Conservation (phyloP, 2,888 invertebrate genomes). For the Caenorhabditis becei region DNA sequence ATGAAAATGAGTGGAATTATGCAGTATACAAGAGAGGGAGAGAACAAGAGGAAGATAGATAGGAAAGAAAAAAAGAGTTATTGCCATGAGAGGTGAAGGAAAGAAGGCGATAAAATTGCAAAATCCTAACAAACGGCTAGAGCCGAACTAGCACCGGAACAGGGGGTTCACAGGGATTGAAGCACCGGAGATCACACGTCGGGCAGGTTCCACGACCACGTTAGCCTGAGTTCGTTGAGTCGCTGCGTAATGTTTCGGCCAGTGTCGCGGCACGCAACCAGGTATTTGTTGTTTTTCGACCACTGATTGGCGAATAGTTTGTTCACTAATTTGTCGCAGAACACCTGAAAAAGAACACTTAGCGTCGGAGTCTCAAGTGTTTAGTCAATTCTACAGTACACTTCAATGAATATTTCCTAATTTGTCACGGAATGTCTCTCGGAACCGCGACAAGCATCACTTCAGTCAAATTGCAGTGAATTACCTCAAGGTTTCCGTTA, state of each 20-base stretch:
- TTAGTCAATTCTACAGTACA: not conserved
- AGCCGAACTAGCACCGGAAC: constrained; percentile 11
- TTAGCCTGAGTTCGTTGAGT: constrained; percentile 77
- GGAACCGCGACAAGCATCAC: no score
- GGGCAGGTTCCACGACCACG: constrained; percentile 80
- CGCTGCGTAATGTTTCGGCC: constrained; percentile 74
- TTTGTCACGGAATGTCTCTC: not conserved
- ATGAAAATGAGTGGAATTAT: constrained; percentile 26
- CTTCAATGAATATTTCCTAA: not conserved
- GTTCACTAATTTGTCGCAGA: constrained; percentile 80
- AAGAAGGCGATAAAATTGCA: constrained; percentile 36
- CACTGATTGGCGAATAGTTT: constrained; percentile 80
- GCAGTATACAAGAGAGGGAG: not conserved
- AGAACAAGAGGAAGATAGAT: not conserved
- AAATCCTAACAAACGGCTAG: constrained; percentile 19
- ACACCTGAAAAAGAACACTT: constrained; percentile 74
- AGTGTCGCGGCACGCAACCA: constrained; percentile 79
- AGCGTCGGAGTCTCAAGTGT: not conserved
- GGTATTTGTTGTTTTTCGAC: constrained; percentile 80
- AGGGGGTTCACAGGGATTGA: not conserved
- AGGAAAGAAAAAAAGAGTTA: constrained; percentile 6
- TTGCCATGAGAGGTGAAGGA: not conserved
- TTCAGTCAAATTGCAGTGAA: no score
- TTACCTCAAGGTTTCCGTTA: constrained; percentile 81
- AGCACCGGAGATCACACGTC: constrained; percentile 71